Percentiles rank a stretch among this genome's conserved stretches.
Evolutionary conservation across 2,797 vertebrate genomes (phyloP).

Genomic region (Channa striata): DNA sequence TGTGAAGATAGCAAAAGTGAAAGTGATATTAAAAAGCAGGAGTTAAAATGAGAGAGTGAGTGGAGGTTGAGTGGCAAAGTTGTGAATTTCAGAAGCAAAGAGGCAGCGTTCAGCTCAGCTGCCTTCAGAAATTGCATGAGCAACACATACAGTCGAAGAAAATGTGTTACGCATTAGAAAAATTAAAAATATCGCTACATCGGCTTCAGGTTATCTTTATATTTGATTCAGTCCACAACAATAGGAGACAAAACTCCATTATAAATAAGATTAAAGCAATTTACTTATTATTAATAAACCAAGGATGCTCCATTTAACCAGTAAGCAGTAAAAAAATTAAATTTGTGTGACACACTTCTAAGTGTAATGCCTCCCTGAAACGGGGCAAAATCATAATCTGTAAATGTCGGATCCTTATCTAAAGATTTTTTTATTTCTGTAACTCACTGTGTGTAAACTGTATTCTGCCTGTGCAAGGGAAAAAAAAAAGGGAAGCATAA

Average conservation of each 20-base stretch:
- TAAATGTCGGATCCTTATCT: too few relatives aligned
- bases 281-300: too few relatives aligned
- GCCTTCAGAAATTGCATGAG: slow-evolving; percentile 22
- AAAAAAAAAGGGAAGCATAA: background rate
- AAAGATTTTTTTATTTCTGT: too few relatives aligned
- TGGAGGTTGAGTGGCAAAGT: slow-evolving; percentile 43
- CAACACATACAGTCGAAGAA: background rate
- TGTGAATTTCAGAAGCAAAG: slow-evolving; percentile 42
- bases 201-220: background rate
- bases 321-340: too few relatives aligned
- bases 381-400: background rate
- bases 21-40: slow-evolving; percentile 68
- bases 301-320: too few relatives aligned
- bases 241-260: too few relatives aligned
- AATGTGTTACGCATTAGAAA: background rate
- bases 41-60: slow-evolving; percentile 48
- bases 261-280: too few relatives aligned
- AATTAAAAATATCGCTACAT: slow-evolving; percentile 1
- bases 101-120: slow-evolving; percentile 40
- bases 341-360: too few relatives aligned
- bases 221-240: background rate
- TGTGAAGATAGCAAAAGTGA: slow-evolving; percentile 65
- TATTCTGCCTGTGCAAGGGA: too few relatives aligned
- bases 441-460: too few relatives aligned
- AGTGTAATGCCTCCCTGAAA: background rate